Base-by-base conservation (phyloP, 2,888 invertebrate species). In the Polydrusus tereticollis region DNA sequence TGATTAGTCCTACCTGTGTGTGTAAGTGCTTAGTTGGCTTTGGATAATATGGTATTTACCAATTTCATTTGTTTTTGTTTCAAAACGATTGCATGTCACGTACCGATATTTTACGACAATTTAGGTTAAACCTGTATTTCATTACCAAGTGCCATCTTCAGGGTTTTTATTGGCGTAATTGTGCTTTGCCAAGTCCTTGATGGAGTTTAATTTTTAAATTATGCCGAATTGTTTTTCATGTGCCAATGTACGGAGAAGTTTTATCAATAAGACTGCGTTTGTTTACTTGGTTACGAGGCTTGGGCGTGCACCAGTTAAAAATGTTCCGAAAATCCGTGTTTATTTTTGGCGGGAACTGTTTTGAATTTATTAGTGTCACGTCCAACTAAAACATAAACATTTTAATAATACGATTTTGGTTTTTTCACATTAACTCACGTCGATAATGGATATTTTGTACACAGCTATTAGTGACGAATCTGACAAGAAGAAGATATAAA, bases 121-220 rank as follows among this genome's bases (percentile, higher is more conserved):
- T 26, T 5, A 26, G 26, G 7, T 4, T 21, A 14, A 8, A 18
- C n/a, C 58, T 10, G 21, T 69, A 69, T 45, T 64, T 33, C n/a
- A 33, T 16, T 29, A 41, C 58, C 20, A n/a, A 21, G 33, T 1
- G 14, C 41, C 16, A n/a, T 41, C 14, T 55, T 60, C 29, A 67
- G 67, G 68, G 64, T 47, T 64, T 66, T 29, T 20, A 73, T 73
- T 72, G 64, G 14, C n/a, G 71, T 65, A 65, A 71, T 71, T 55
- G 45, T 43, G 33, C 43, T 20, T 71, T 66, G 20, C 60, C n/a
- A 21, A 55, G 71, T 12, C 67, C 67, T 73, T 73, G 73, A 73
- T 55, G 55, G 36, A 64, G n/a, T 55, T 73, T 64, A 73, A 72
- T 72, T 68, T 59, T 63, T 68, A 63, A 72, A 73, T 73, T 73